Conservation (phyloP, 2,797 vertebrate species). For the Threskiornis aethiopicus region DNA sequence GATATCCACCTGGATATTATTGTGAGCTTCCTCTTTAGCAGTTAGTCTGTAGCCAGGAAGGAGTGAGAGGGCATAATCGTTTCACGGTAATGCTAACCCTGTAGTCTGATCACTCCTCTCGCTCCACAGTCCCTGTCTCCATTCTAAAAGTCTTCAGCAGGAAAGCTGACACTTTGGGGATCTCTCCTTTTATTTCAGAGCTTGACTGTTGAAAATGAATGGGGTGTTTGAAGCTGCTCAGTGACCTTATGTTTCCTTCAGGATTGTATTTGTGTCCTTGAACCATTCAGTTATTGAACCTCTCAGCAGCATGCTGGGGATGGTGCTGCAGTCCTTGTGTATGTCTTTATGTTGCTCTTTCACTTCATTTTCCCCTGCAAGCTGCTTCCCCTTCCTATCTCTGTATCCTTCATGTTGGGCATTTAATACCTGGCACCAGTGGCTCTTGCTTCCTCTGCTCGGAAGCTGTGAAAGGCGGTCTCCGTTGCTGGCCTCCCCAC, state of each 20-base stretch:
- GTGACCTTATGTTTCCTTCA: constrained; percentile 76
- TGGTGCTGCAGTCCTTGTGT: constrained; percentile 51
- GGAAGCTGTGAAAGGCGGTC: constrained; percentile 31
- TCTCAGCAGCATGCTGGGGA: constrained; percentile 56
- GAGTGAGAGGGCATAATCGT: neutral
- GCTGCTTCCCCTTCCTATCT: constrained; percentile 2
- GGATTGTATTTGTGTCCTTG: constrained; percentile 75
- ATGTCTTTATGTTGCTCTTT: constrained; percentile 50
- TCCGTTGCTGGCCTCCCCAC: constrained; percentile 13
- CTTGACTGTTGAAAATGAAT: constrained; percentile 40
- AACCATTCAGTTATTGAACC: constrained; percentile 70
- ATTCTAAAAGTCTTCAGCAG: constrained; percentile 62
- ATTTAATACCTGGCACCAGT: constrained; percentile 30
- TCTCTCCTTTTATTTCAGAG: constrained; percentile 60
- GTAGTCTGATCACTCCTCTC: constrained; percentile 31
- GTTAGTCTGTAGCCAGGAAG: neutral
- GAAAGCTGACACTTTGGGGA: constrained; percentile 17
- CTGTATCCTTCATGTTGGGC: neutral
- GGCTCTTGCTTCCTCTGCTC: constrained; percentile 5
- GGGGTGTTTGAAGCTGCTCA: constrained; percentile 76
- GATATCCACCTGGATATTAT: neutral
- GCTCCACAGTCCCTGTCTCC: constrained; percentile 30
- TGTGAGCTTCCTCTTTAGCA: neutral
- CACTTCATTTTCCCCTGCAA: constrained; percentile 34
- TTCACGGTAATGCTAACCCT: neutral